A percentile compares a stretch with the other conserved stretches of the same genome.
Conservation (phyloP, 2,797 vertebrate genomes). For the Pseudocheirus occidentalis region DNA sequence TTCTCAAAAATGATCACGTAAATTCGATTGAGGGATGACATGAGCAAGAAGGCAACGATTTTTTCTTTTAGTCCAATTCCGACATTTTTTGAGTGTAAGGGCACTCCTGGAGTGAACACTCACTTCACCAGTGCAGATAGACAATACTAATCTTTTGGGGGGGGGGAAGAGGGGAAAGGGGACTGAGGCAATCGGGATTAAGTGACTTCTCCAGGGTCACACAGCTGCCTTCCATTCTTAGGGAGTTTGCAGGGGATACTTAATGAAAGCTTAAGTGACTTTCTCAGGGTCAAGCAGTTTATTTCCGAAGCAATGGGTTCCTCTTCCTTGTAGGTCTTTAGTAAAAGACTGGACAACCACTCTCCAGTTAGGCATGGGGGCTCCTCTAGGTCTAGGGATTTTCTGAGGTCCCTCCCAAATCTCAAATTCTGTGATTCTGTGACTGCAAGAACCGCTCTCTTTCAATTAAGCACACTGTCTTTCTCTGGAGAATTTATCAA, state of each 20-base stretch:
- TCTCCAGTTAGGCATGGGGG: neutral
- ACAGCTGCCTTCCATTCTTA: neutral
- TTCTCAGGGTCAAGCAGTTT: neutral
- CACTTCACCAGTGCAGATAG: neutral
- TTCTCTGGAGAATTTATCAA: neutral
- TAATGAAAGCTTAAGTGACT: neutral
- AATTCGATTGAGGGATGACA: neutral
- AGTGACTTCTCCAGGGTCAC: too few relatives aligned
- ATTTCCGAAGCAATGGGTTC: neutral
- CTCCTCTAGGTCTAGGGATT: neutral
- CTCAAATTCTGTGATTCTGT: neutral
- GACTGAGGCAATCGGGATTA: too few relatives aligned
- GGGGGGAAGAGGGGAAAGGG: too few relatives aligned
- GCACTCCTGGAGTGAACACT: neutral
- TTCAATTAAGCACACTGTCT: neutral
- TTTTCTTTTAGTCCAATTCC: neutral
- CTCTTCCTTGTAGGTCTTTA: neutral
- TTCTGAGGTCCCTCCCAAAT: neutral
- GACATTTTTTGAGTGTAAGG: neutral
- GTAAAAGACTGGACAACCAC: neutral
- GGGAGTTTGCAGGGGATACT: neutral
- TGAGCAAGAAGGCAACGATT: neutral
- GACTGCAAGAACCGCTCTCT: neutral
- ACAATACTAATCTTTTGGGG: neutral
- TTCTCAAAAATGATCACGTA: neutral